phyloP scores from a whole-genome alignment of 2,113 vertebrate species.

The Alces alces region DNA sequence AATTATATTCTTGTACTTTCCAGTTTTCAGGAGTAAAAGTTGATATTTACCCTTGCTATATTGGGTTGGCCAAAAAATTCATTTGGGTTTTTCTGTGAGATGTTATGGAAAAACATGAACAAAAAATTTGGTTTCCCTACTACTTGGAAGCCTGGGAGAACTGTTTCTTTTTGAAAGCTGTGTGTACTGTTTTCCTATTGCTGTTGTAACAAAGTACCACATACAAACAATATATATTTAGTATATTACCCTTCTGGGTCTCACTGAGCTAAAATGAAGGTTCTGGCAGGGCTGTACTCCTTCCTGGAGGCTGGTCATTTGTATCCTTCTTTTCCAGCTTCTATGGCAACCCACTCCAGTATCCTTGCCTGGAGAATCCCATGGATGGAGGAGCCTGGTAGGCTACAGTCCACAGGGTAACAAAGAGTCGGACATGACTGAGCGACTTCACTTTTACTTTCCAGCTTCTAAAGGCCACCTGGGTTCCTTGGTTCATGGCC shows the following conservation, averaged over 20 bases:
- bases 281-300: background rate
- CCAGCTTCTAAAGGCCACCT: background rate
- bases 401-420: too few species aligned
- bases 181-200: background rate
- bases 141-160: background rate
- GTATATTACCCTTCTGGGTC: background rate
- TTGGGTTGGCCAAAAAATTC: background rate
- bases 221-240: background rate
- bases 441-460: background rate
- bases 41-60: constrained; percentile 17
- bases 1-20: constrained; percentile 35
- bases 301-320: background rate
- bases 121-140: background rate
- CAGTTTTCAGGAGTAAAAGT: constrained; percentile 37
- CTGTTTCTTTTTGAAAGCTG: background rate
- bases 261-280: background rate
- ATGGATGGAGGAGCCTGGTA: too few species aligned
- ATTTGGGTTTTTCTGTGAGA: background rate
- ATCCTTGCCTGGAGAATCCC: too few species aligned
- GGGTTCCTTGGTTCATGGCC: background rate
- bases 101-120: background rate
- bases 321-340: background rate
- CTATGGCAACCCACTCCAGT: too few species aligned
- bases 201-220: background rate
- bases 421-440: too few species aligned